phyloP scores from a whole-genome alignment of 2,113 vertebrate species.

The Hippolais icterina region DNA sequence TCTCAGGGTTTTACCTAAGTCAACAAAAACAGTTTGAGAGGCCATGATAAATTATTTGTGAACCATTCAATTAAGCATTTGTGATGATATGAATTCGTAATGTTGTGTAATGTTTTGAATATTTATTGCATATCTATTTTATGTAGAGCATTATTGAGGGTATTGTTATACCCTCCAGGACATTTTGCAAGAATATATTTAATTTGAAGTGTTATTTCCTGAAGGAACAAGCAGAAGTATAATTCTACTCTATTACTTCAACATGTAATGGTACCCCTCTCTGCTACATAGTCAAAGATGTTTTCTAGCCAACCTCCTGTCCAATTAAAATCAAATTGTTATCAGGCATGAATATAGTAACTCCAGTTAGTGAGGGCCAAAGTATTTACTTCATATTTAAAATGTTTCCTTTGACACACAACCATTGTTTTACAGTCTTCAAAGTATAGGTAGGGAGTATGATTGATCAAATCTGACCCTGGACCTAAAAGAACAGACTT shows the following conservation, averaged over 20 bases:
- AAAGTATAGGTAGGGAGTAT: not conserved
- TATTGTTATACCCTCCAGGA: not conserved
- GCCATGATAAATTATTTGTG: slow-evolving; percentile 28
- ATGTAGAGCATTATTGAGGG: not conserved
- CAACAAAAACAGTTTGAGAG: not conserved
- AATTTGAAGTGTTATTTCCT: slow-evolving; percentile 31
- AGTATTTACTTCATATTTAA: not conserved
- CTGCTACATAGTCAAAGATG: not conserved
- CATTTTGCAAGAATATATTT: slow-evolving; percentile 2
- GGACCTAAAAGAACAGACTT: not conserved
- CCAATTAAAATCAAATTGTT: not conserved
- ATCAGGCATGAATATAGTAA: not conserved
- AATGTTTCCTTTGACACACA: not conserved
- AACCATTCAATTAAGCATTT: slow-evolving; percentile 9
- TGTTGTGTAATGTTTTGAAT: slow-evolving; percentile 1
- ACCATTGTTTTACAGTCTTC: not conserved
- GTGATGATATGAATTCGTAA: not conserved
- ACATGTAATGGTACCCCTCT: not conserved
- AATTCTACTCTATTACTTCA: not conserved
- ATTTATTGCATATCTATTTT: slow-evolving; percentile 9
- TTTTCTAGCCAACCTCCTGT: not conserved
- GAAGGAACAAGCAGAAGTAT: not conserved
- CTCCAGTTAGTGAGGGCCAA: not conserved
- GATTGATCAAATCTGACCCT: not conserved
- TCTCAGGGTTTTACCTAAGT: not conserved